Base-by-base conservation (phyloP, 2,797 vertebrate genomes). In the Poeciliopsis infans region DNA sequence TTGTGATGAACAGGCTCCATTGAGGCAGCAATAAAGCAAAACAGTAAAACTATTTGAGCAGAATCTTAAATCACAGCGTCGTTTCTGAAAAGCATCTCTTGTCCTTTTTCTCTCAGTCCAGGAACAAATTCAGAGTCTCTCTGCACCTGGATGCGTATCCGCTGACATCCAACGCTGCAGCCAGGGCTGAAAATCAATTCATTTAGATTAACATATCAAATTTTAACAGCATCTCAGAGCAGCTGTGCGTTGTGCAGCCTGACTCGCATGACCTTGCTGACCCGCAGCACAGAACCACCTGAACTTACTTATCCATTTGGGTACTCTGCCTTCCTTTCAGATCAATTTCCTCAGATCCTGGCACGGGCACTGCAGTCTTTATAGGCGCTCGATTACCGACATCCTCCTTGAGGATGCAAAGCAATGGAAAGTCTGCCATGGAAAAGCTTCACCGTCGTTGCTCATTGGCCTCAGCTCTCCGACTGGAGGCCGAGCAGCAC, bases 291-390 rank as follows among this genome's bases (percentile, higher is more conserved):
- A 88, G 79, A 87, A 87, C 55, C 64, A 87, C 85, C 84, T 85
- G 83, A 91, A 81, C 57, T 20, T 33, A 41, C 57, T n/a, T 28
- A 45, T 76, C 77, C 11, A 20, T 80, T 16, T 80, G 72, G 79
- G 82, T 72, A 33, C 79, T 87, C 77, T 80, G 77, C 84, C 83
- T 82, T 78, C 71, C 45, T 86, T 85, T 81, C 83, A 55, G 88
- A 95, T 95, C 92, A 86, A 94, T 95, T 43, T 91, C 80, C 79
- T 91, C 81, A 88, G 90, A 92, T 91, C 79, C 80, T 72, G 83
- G 85, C 87, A 75, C 74, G 11, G 81, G 76, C 51, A 79, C 80
- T 79, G 72, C 49, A 76, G 88, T 87, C 91, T 89, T 92, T 84
- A 88, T 59, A 78, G 75, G 75, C 47, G 78, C 87, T 95, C 93